Base-by-base conservation (phyloP, 2,888 invertebrate genomes). In the Cerastis leucographa region DNA sequence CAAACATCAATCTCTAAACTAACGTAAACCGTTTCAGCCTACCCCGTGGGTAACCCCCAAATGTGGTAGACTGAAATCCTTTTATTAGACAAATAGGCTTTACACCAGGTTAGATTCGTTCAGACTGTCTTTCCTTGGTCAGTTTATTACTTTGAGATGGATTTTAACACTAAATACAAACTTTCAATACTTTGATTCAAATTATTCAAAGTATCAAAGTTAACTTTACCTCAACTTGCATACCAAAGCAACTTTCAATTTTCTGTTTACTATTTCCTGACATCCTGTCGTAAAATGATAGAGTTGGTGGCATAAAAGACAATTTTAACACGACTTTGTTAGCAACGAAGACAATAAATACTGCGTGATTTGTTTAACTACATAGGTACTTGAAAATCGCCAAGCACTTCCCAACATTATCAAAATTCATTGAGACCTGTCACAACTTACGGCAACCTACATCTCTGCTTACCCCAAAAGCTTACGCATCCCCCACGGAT, bases 401-500 rank as follows among this genome's bases (percentile, higher is more conserved):
- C 5, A n/a, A 29, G 9, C 14, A 14, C 6, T 5, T n/a, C 25
- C 25, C 2, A 2, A 0, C 7, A 11, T 25, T 51, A 2, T 42
- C 19, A 42, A 61, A 42, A 61, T 8, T 3, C 3, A 9, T 35
- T 49, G n/a, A n/a, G 11, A 12, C 7, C 12, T 40, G n/a, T 22
- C 29, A 0, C 4, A 11, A 19, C 14, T 35, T 35, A 35, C 35
- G 11, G 2, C 19, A 51, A 35, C 29, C 14, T 83, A 49, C 35
- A 81, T 69, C 49, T 42, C 66, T 70, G 72, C 72, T 72, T 70
- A 70, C 65, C 12, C 69, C 61, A 65, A 61, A 71, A 71, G 59
- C 69, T 65, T 56, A 72, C 81, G 76, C 71, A 66, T 81, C 78
- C 77, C 74, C 80, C 72, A 76, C 74, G 84, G 77, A 74, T 77